These are phyloP conservation scores for Crax fasciolata DNA, from an alignment of 2,797 vertebrate species.

Conservation along the genomic window DNA sequence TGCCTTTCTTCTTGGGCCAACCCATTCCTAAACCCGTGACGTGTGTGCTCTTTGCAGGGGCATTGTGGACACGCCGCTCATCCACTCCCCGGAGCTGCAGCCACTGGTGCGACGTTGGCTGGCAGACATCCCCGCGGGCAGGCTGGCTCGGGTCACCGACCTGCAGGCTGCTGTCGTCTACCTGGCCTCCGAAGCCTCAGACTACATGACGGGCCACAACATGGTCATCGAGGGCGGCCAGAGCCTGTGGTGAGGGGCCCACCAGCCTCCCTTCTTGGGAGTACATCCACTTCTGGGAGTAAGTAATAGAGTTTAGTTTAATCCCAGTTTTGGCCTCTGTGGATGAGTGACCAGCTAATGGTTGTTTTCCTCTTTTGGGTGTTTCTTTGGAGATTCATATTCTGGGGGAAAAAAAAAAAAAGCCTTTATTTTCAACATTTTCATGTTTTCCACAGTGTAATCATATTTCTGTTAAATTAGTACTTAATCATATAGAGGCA, in stretches of 20 bases:
- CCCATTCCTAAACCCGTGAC: fast-evolving
- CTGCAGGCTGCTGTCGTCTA: slow-evolving; percentile 91
- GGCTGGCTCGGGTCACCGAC: slow-evolving; percentile 91
- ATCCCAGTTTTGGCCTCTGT: neutral
- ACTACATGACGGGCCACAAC: slow-evolving; percentile 93
- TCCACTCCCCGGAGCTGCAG: slow-evolving; percentile 87
- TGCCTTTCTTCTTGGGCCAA: neutral
- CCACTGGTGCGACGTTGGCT: slow-evolving; percentile 89
- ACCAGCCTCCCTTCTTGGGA: neutral
- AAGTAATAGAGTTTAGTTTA: neutral
- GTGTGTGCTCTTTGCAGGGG: slow-evolving; percentile 73
- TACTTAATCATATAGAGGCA: slow-evolving; percentile 42
- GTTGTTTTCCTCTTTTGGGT: neutral
- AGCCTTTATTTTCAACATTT: neutral
- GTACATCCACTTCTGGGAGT: neutral
- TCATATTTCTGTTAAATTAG: slow-evolving; percentile 35
- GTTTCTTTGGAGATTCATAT: neutral
- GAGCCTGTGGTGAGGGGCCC: slow-evolving; percentile 87
- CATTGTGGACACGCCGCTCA: slow-evolving; percentile 91
- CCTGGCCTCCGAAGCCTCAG: slow-evolving; percentile 90
- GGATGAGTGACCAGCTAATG: neutral
- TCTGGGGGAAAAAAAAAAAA: neutral
- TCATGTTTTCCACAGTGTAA: neutral
- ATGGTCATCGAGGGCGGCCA: slow-evolving; percentile 93
- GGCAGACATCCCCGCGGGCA: slow-evolving; percentile 88